Base-by-base conservation (phyloP, 1,140 invertebrate species). In the Drosophila equinoxialis region DNA sequence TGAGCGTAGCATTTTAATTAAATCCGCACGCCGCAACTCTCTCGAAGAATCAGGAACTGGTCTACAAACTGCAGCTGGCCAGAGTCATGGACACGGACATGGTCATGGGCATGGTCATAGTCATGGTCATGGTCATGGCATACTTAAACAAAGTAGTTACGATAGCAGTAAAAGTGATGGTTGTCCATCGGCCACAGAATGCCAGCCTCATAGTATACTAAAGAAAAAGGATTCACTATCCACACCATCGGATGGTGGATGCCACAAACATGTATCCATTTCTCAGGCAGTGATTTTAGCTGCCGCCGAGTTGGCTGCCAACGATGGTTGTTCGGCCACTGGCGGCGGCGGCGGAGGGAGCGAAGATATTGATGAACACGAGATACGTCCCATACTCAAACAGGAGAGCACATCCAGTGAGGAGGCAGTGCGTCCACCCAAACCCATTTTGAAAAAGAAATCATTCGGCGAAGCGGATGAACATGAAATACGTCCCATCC, bases 381-480 rank as follows among this genome's bases (percentile, higher is more conserved):
- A 96, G 60, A 96, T 96, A 0, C 94, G 95, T 75, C 96, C 96
- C 1, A 97, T 97, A 70, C 91, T 97, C 4, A 97, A 97, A 90
- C 74, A 81, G 51, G 91, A 92, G 23, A 91, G 85, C 77, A 72
- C 77, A 39, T 75, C 78, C 62, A 81, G 89, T 63, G 81, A 85
- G 65, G 81, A 92, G 63, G 66, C 79, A 13, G 71, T 79, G 35
- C 89, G 95, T 55, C 93, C 93, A 39, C 95, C 95, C 0, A 95
- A 94, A 90, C 96, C 96, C 1, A 97, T 97, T 84, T 84, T 97
- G 7, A 97, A 97, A 83, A 97, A 97, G 90, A 97, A 97, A 87
- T 95, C 95, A 0, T 96, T 95, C 59, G 94, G 94, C 0, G 97
- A 97, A 77, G 94, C 95, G 6, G 96, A 97, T 65, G 96, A 97